Evolutionary conservation across 2,888 invertebrate genomes (phyloP), one percentile per base, ranked within the genome.

Genomic region (Polymixis flavicincta): DNA sequence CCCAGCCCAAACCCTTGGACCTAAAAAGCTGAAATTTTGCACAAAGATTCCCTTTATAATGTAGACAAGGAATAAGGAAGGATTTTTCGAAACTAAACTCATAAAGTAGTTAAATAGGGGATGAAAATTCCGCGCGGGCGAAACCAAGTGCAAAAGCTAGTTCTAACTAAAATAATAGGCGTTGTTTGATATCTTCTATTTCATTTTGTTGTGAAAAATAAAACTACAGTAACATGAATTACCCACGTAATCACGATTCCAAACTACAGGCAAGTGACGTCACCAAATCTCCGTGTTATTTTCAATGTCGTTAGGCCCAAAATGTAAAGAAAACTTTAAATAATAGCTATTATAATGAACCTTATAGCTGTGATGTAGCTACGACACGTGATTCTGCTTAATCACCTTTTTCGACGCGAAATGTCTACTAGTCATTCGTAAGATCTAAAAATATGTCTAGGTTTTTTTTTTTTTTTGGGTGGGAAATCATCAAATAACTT

Each of bases 271-370:
- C 17, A 28, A 61, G 8, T 63, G 69, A 74, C 77, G 73, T 84
- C 76, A 79, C 70, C 37, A 74, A 59, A 59, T 55, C 55, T 17
- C 3, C 19, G 13, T 25, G 25, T 60, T 74, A 64, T 80, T 84
- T 78, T 61, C 60, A 11, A 80, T 79, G 83, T 82, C 78, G 37
- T 83, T 80, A 80, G 6, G 45, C 13, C 4, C 52, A 7, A 71
- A 76, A 76, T 63, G 37, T 78, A 57, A 28, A 32, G 54, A 61
- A 70, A 78, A 69, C n/a, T 57, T 61, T 17, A 66, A 54, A 57
- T 48, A 67, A 70, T 68, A 61, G 48, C 28, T 48, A 8, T 48
- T 54, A 25, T 57, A 71, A 71, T 73, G 66, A 55, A 11, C 13
- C 28, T 60, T 54, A 55, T 50, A 32, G 65, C 48, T 25, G 32